Base-by-base conservation (phyloP, 2,113 vertebrate species). In the Cryptomyrus ogoouensis region DNA sequence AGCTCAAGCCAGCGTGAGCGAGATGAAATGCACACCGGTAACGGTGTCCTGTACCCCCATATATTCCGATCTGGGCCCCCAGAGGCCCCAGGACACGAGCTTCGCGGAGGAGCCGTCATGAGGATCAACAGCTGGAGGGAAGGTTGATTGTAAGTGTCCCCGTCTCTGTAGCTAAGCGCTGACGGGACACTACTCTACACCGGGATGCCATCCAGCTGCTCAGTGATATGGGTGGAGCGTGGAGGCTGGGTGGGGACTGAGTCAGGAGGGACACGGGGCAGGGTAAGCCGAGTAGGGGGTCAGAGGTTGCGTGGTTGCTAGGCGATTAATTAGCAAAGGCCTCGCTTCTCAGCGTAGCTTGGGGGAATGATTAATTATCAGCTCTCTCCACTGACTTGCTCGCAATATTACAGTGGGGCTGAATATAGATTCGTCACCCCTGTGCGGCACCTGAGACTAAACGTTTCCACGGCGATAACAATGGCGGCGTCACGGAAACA, bases 81-180 rank as follows among this genome's bases (percentile, higher is more conserved):
- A 50, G 86, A 87, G 86, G 15, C 46, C 49, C 62, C 49, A 9
- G 50, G 52, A 9, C 35, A 35, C 21, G 27, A 35, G 86, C 50
- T 21, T 58, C 9, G 31, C 86, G 52, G 86, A 39, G 56, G 53
- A 8, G 19, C 9, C 10, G 35, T 44, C 17, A 42, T 2, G 10
- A 88, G 19, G 8, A 66, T 3, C 52, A 46, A 27, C 87, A 88
- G 56, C 87, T 66, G 56, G 87, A 4, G 42, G 39, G 49, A 5
- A 62, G 87, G 87, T 66, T 44, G 52, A 46, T 66, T 47, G 87
- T 66, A 88, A 87, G 50, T 24, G 49, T 58, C 86, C 86, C 17
- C 7, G 50, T 35, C 15, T 27, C 27, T 7, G 87, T 46, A 24
- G 70, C 87, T 8, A 21, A 66, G 19, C 10, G 1, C 19, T 10